Percentiles rank a stretch among this genome's conserved stretches.
These are phyloP conservation scores for Physocephala rufipes DNA, from an alignment of 2,888 invertebrate genomes.

Conservation along the genomic window DNA sequence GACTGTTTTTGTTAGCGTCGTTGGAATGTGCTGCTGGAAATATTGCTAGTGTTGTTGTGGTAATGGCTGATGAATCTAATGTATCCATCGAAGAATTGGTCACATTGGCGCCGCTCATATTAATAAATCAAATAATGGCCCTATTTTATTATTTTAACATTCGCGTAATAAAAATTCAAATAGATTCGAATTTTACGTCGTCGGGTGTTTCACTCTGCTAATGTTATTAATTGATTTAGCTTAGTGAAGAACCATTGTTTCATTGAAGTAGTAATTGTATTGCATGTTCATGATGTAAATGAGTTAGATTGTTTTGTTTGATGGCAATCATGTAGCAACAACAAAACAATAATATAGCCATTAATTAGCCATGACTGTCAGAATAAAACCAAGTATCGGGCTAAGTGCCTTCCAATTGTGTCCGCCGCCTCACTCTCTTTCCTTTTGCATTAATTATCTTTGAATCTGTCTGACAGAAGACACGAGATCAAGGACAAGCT, in stretches of 20 bases:
- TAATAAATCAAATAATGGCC: neutral
- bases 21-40: no score
- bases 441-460: constrained; percentile 5
- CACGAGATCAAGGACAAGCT: constrained; percentile 22
- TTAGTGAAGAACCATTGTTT: constrained; percentile 6
- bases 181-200: neutral
- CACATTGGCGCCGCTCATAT: constrained; percentile 12
- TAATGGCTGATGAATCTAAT: neutral
- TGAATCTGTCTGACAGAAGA: neutral
- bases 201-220: neutral
- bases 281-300: neutral
- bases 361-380: neutral
- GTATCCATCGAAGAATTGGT: constrained; percentile 5
- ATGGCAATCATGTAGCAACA: constrained; percentile 1
- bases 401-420: neutral
- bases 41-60: neutral
- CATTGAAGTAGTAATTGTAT: neutral
- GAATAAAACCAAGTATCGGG: neutral
- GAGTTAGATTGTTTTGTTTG: constrained; percentile 11
- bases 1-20: constrained; percentile 13
- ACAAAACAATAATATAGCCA: neutral
- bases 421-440: neutral
- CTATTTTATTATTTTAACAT: neutral
- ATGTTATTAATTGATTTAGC: neutral
- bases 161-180: neutral